Percentiles rank a stretch among this genome's conserved stretches.
Evolutionary conservation across 2,888 invertebrate genomes (phyloP).

Genomic region (Gymnosoma rotundatum): DNA sequence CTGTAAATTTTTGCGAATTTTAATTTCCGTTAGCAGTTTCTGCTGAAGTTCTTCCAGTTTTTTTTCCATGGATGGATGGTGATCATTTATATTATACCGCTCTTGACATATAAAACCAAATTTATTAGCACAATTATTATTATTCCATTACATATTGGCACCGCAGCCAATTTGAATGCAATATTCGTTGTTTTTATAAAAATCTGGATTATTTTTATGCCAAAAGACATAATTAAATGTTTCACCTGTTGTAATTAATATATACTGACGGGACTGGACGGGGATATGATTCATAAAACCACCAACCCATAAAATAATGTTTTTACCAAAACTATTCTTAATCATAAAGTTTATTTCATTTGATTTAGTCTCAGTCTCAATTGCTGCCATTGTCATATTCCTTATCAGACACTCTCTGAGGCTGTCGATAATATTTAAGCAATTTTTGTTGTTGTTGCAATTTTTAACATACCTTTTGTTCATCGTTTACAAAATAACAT

Average conservation of each 20-base stretch:
- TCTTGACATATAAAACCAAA: slow-evolving; percentile 8
- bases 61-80: not conserved
- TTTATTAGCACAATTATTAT: not conserved
- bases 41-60: not conserved
- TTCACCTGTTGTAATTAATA: not conserved
- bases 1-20: not conserved
- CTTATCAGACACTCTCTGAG: not conserved
- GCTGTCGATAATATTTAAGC: not conserved
- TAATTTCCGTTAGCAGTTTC: not conserved
- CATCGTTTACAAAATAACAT: not conserved
- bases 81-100: too few species aligned
- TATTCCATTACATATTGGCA: slow-evolving; percentile 5
- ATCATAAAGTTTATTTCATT: not conserved
- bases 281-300: not conserved
- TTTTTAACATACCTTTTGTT: not conserved
- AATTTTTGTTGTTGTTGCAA: not conserved
- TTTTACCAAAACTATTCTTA: not conserved
- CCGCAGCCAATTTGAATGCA: not conserved
- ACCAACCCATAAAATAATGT: not conserved
- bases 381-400: not conserved
- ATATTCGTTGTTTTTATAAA: not conserved
- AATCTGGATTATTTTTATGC: not conserved
- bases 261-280: not conserved
- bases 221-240: not conserved
- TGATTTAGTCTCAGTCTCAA: not conserved